Evolutionary conservation across 2,888 invertebrate genomes (phyloP), one percentile per base, ranked within the genome.

Genomic region (Unio delphinus): DNA sequence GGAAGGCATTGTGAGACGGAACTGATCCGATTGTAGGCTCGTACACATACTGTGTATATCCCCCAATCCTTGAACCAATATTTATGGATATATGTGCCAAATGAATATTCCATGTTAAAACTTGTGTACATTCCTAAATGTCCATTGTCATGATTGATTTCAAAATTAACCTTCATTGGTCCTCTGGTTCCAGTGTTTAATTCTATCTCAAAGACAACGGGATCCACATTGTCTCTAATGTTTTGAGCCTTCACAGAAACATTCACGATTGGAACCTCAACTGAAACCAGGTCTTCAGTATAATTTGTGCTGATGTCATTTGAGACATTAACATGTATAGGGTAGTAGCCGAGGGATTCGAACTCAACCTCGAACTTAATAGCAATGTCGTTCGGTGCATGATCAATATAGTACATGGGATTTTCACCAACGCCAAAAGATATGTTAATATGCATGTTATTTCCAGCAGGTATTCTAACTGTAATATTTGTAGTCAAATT

Each of bases 11-110:
- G 69, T 5, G 73, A 65, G 7, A 83, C 73, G 7, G 80, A 78
- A 58, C 84, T 83, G 11, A 88, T 82, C 67, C 83, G 82, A 68
- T 89, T 89, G 61, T 67, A 75, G 2, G 87, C 87, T 7, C 74
- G 78, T 1, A 86, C 85, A 45, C 78, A 75, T 4, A 88, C 82
- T 20, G 69, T 74, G 73, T 88, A 89, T 23, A 83, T 83, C 8
- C 89, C 89, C 84, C 88, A 89, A 56, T 83, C 76, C 1, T 72
- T 70, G 66, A 88, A 89, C 0, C 67, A 71, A 67, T 88, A 81
- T 26, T 72, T 64, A 67, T 85, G 78, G 1, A 61, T 61, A 63
- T 83, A 80, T 1, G 83, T 80, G 57, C 77, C 69, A 34, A 84
- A 84, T 18, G 67, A 76, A 30, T 73, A 73, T 4, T 72, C 68